phyloP scores from a whole-genome alignment of 2,888 invertebrate species.

The Vesta saturnalis region DNA sequence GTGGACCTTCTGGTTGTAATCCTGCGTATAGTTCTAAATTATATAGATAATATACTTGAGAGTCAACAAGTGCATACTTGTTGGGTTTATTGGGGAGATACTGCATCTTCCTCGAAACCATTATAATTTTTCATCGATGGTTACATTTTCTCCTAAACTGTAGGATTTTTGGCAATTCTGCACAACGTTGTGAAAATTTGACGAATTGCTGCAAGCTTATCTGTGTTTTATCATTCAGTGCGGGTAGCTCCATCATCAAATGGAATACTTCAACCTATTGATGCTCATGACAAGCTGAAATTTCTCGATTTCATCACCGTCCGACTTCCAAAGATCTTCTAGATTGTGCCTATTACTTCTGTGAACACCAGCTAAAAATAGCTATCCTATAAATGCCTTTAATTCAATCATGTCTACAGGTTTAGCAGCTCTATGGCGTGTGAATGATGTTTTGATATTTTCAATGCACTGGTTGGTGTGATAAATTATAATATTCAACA shows the following conservation, averaged over 20 bases:
- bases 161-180: conserved; percentile 43
- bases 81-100: background rate
- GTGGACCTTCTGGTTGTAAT: background rate
- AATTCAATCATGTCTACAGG: conserved; percentile 31
- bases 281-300: conserved; percentile 46
- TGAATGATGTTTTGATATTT: conserved; percentile 30
- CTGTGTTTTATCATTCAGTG: conserved; percentile 32
- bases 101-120: conserved; percentile 47
- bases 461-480: conserved; percentile 42
- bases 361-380: conserved; percentile 35
- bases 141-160: conserved; percentile 45
- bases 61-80: conserved; percentile 6
- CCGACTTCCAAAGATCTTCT: conserved; percentile 45
- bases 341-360: conserved; percentile 41
- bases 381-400: conserved; percentile 21
- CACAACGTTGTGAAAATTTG: conserved; percentile 41
- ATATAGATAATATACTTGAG: background rate
- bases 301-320: conserved; percentile 47
- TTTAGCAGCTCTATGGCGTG: conserved; percentile 15
- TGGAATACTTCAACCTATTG: conserved; percentile 44
- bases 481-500: background rate
- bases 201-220: conserved; percentile 44
- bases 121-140: conserved; percentile 46
- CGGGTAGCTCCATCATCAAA: conserved; percentile 42
- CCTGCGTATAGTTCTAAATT: conserved; percentile 2